Evolutionary conservation across 2,888 invertebrate species (phyloP).

Genomic region (Rhagonycha fulva): DNA sequence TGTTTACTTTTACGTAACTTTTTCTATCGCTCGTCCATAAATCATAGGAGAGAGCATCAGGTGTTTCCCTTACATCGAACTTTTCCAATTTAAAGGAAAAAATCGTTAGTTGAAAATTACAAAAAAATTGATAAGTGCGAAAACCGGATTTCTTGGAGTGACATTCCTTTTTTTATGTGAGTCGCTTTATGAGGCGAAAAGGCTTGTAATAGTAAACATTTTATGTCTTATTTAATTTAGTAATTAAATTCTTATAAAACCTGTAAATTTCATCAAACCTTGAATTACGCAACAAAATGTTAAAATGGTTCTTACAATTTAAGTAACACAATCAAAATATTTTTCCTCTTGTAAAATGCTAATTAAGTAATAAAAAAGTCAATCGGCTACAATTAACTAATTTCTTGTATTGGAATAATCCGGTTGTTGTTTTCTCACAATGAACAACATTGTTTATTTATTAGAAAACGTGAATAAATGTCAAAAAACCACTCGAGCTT

Average conservation of each 20-base stretch:
- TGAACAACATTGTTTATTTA: neutral
- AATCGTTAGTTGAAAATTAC: neutral
- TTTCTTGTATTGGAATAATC: neutral
- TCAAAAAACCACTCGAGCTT: constrained; percentile 8
- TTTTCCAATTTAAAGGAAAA: neutral
- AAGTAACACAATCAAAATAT: neutral
- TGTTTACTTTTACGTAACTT: neutral
- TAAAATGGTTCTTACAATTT: neutral
- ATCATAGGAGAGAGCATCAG: neutral
- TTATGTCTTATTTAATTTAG: neutral
- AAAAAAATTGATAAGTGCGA: neutral
- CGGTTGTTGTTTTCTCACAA: neutral
- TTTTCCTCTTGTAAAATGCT: neutral
- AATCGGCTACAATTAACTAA: neutral
- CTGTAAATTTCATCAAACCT: neutral
- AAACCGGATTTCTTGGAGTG: neutral
- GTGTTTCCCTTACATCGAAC: neutral
- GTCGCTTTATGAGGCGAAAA: neutral
- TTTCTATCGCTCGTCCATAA: neutral
- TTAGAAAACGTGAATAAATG: neutral
- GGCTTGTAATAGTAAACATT: neutral
- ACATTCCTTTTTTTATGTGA: neutral
- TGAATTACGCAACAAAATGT: neutral
- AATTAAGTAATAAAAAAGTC: neutral
- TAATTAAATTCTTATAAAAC: neutral